phyloP scores from a whole-genome alignment of 2,797 vertebrate genomes.

The Onychomys arenicola region DNA sequence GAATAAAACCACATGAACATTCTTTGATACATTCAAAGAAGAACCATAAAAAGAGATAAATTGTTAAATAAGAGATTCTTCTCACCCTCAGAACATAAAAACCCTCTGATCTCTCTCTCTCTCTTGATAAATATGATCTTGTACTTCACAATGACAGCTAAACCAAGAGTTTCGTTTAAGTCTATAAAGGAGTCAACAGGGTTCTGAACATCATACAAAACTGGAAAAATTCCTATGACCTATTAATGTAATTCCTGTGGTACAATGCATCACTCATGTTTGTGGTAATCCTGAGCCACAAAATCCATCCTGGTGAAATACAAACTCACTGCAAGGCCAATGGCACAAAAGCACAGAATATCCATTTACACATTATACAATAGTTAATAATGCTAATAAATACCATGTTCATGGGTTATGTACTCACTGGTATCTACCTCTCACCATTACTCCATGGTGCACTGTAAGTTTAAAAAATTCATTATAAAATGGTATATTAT shows the following conservation, averaged over 20 bases:
- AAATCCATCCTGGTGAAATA: not conserved
- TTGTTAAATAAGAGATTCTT: constrained; percentile 15
- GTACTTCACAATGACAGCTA: not conserved
- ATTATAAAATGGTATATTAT: not conserved
- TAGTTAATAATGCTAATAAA: not conserved
- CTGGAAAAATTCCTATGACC: not conserved
- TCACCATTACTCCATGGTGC: not conserved
- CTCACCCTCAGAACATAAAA: constrained; percentile 23
- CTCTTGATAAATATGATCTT: not conserved
- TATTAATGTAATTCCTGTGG: not conserved
- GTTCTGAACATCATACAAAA: not conserved
- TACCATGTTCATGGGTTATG: not conserved
- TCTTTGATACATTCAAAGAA: not conserved
- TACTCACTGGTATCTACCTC: not conserved
- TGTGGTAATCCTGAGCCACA: not conserved
- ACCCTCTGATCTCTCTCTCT: not conserved
- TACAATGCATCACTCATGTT: not conserved
- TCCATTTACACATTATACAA: too few relatives aligned
- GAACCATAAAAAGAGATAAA: not conserved
- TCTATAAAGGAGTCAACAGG: not conserved
- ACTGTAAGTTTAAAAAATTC: not conserved
- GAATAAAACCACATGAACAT: not conserved
- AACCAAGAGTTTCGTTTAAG: not conserved
- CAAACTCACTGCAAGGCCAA: not conserved
- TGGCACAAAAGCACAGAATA: not conserved